Base-by-base conservation (phyloP, 2,113 vertebrate species). In the Pangasianodon hypophthalmus region DNA sequence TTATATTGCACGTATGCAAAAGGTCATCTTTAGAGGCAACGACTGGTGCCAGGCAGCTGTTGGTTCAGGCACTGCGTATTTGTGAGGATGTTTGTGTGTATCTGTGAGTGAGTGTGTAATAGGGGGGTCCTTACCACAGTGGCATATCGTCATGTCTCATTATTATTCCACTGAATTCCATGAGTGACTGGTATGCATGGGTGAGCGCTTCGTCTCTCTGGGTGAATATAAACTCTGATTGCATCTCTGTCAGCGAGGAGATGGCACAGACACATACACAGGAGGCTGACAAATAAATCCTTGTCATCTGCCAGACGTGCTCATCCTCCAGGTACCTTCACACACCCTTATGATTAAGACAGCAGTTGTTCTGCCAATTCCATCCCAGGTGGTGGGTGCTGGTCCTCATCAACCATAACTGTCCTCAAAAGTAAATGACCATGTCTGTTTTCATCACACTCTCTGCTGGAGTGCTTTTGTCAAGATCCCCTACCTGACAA, bases 141-240 rank as follows among this genome's bases (percentile, higher is more conserved):
- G 50, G 62, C 60, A 58, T 87, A 86, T 62, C 18, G 21, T 56
- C 84, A 86, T 82, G 48, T 86, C 48, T 86, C 75, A 86, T 90
- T 87, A 86, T 86, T 90, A 86, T 90, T 90, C 87, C 84, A 86
- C 69, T 88, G 89, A 81, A 60, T 37, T 37, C 37, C 37, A 37
- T 81, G 46, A 84, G 71, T 88, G 86, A 69, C 71, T 88, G 86
- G 64, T 75, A 81, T 75, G 88, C 62, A 54, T 89, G 81, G 80
- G 62, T 62, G 77, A 84, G 60, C 69, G 58, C 46, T 32, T 11
- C 54, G 18, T 89, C 82, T 86, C 73, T 81, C 64, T 21, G 73
- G 89, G 81, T 86, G 85, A 92, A 87, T 84, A 87, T 90, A 90
- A 84, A 85, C 89, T 88, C 69, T 92, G 84, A 91, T 90, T 91